Conservation (phyloP, 2,888 invertebrate species). For the Ypsolopha sequella region DNA sequence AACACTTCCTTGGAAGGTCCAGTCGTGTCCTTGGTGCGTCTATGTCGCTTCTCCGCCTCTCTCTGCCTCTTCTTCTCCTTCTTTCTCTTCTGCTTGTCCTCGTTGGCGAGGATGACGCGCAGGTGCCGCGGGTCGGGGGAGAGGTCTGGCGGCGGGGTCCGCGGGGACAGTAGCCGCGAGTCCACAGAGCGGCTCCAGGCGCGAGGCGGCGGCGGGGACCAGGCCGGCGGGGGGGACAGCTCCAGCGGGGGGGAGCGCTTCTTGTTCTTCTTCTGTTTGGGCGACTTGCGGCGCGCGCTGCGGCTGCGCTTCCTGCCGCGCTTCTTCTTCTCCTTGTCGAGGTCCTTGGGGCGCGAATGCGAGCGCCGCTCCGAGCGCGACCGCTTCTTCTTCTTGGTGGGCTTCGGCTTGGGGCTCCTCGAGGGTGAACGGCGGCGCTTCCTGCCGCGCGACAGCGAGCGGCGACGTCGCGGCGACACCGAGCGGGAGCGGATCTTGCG, state of each 20-base stretch:
- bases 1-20: slow-evolving; percentile 90
- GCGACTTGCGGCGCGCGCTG: slow-evolving; percentile 28
- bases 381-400: slow-evolving; percentile 44
- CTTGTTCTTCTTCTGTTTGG: slow-evolving; percentile 39
- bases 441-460: slow-evolving; percentile 16
- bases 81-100: slow-evolving; percentile 11
- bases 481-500: slow-evolving; percentile 23
- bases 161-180: slow-evolving; percentile 72
- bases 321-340: slow-evolving; percentile 17
- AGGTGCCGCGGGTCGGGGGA: slow-evolving; percentile 50
- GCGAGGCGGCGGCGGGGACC: slow-evolving; percentile 21
- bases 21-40: slow-evolving; percentile 21
- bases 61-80: slow-evolving; percentile 10
- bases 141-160: slow-evolving; percentile 70
- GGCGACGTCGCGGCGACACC: slow-evolving; percentile 18
- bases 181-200: slow-evolving; percentile 37
- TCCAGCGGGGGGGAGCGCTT: slow-evolving; percentile 29
- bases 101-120: slow-evolving; percentile 12
- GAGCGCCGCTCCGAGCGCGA: slow-evolving; percentile 27
- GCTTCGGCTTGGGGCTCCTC: slow-evolving; percentile 21
- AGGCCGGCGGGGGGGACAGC: slow-evolving; percentile 15
- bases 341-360: slow-evolving; percentile 19
- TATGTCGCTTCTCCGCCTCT: slow-evolving; percentile 18
- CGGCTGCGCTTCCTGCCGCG: slow-evolving; percentile 22
- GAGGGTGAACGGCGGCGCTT: slow-evolving; percentile 21